These are phyloP conservation scores for Thamnophis elegans DNA, from an alignment of 2,797 vertebrate genomes.

Conservation along the genomic window DNA sequence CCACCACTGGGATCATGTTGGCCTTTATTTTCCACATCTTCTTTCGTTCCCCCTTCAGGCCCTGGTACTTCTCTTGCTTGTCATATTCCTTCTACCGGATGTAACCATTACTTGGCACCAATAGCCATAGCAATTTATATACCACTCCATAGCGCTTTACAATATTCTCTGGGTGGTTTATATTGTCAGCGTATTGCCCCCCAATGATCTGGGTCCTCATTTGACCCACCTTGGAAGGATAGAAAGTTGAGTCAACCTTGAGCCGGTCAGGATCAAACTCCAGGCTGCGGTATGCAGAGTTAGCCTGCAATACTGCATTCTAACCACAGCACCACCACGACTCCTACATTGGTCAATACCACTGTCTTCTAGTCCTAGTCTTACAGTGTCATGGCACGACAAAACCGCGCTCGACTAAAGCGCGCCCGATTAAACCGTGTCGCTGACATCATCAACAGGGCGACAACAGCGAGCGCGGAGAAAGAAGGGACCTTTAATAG, in stretches of 20 bases:
- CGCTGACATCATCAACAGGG: too few species aligned
- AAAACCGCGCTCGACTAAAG: too few species aligned
- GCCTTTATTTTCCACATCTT: neutral
- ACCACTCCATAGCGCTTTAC: neutral
- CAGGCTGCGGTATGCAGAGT: neutral
- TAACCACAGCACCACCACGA: neutral
- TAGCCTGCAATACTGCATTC: neutral
- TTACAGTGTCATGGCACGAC: too few species aligned
- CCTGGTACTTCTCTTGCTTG: neutral
- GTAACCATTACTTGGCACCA: neutral
- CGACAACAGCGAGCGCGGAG: too few species aligned
- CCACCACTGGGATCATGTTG: neutral
- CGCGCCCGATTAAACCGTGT: too few species aligned
- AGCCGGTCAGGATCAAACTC: neutral
- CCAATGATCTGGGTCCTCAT: neutral
- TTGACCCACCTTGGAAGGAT: neutral
- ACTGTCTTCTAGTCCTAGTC: too few species aligned
- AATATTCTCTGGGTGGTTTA: neutral
- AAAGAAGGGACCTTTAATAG: too few species aligned
- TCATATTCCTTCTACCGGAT: neutral
- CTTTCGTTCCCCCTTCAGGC: neutral
- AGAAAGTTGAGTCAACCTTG: neutral
- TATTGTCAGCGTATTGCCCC: neutral
- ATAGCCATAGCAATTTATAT: neutral
- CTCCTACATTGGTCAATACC: neutral